A percentile compares a stretch with the other conserved stretches of the same genome.
These are phyloP conservation scores for Cephalopholis sonnerati DNA, from an alignment of 2,113 vertebrate genomes.

Conservation along the genomic window DNA sequence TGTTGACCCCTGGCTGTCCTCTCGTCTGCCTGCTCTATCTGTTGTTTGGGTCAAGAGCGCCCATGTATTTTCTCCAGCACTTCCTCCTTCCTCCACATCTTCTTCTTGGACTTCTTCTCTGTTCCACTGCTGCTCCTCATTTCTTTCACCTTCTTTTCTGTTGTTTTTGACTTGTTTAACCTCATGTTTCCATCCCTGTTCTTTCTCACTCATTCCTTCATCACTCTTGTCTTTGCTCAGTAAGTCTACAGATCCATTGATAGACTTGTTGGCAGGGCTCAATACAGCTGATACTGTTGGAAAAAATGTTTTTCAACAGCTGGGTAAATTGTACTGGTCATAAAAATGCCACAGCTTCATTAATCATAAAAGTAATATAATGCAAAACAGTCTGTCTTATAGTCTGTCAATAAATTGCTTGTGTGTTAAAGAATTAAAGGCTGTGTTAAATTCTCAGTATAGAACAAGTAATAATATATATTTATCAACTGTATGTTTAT, in stretches of 20 bases:
- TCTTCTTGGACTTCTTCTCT: slow-evolving; percentile 7
- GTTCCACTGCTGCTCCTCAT: background rate
- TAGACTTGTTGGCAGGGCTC: slow-evolving; percentile 47
- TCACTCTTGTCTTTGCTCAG: slow-evolving; percentile 25
- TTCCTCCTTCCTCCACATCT: slow-evolving; percentile 9
- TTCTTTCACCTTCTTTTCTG: background rate
- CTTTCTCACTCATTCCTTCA: background rate
- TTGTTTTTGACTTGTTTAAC: background rate
- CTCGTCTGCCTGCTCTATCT: slow-evolving; percentile 8
- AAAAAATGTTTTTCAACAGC: too few species aligned
- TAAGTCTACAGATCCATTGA: slow-evolving; percentile 54
- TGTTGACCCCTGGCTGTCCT: slow-evolving; percentile 36
- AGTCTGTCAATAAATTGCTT: slow-evolving; percentile 1
- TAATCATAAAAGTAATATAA: background rate
- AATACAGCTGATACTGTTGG: slow-evolving; percentile 46
- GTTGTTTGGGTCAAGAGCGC: background rate
- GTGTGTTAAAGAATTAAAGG: background rate
- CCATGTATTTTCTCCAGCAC: slow-evolving; percentile 15
- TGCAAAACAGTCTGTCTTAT: background rate
- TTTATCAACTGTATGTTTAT: slow-evolving; percentile 39
- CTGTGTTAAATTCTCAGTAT: background rate
- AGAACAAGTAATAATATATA: slow-evolving; percentile 8
- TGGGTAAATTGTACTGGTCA: background rate
- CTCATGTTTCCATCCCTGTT: background rate
- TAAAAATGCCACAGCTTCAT: background rate